Evolutionary conservation across 2,113 vertebrate species (phyloP), one percentile per base, ranked within the genome.

Genomic region (Sclerurus mexicanus): DNA sequence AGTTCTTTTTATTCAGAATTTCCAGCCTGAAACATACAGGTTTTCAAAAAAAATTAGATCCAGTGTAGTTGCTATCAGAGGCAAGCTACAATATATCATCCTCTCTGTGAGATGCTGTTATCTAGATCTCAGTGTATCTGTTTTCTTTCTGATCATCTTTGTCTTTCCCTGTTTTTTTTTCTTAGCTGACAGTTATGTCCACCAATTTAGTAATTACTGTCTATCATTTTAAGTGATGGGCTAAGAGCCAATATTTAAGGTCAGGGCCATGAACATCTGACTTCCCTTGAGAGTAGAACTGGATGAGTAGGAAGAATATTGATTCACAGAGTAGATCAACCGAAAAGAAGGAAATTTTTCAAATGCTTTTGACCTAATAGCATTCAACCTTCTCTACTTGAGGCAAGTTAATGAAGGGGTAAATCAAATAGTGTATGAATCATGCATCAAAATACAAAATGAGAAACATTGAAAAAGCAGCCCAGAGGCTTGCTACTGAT

Each of bases 181-280:
- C 56, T 91, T 47, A 59, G 1, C 68, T 95, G 90, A 75, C 89
- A 95, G 67, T 92, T 92, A 83, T 92, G 94, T 92, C 91, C 60
- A 47, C 50, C 91, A 85, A 37, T 95, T 93, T 10, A 3, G 60
- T 97, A 95, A 97, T 96, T 97, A 97, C 91, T 96, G 96, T 95
- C 96, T 87, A 80, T 97, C 95, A 95, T 94, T 92, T 92, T 95
- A 95, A 94, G 76, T 93, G 86, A 95, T 93, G 91, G 87, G 77
- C 84, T 95, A 85, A 94, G 62, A 93, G 86, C 69, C 60, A 68
- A 8, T 87, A 71, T 89, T 71, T 95, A 94, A 96, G 94, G 96
- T 96, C 95, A 94, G 64, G 68, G 64, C 64, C 15, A 9, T 87
- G 87, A 90, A 40, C 86, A 59, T 88, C 84, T 72, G 84, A 87